Conservation (phyloP, 2,888 invertebrate genomes). For the Xestia rhomboidea region DNA sequence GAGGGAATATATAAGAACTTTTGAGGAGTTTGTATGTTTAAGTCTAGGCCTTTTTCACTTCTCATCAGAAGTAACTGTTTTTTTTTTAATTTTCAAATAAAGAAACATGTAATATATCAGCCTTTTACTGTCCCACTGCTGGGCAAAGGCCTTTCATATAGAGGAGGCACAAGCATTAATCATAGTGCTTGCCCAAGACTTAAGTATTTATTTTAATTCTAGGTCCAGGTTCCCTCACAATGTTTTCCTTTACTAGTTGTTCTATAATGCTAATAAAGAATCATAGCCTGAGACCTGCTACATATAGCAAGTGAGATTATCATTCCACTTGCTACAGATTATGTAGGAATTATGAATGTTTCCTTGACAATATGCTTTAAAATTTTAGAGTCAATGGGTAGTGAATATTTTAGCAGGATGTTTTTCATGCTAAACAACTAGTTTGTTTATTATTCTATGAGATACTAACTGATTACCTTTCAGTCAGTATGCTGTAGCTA, state of each 20-base stretch:
- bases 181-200: neutral
- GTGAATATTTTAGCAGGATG: neutral
- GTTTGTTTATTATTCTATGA: neutral
- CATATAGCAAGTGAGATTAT: neutral
- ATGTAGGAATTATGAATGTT: neutral
- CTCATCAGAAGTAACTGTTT: neutral
- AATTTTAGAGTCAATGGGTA: neutral
- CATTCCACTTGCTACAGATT: neutral
- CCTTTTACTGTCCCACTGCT: neutral
- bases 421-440: neutral
- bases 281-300: no score
- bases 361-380: neutral
- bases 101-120: no score
- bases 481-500: neutral
- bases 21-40: neutral
- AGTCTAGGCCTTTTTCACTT: neutral
- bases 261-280: neutral
- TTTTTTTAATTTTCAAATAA: neutral
- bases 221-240: no score
- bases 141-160: neutral
- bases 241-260: neutral
- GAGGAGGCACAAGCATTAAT: neutral
- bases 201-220: neutral
- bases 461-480: neutral
- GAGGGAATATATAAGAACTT: neutral